These are phyloP conservation scores for Arctia plantaginis DNA, from an alignment of 2,888 invertebrate species.

Conservation along the genomic window DNA sequence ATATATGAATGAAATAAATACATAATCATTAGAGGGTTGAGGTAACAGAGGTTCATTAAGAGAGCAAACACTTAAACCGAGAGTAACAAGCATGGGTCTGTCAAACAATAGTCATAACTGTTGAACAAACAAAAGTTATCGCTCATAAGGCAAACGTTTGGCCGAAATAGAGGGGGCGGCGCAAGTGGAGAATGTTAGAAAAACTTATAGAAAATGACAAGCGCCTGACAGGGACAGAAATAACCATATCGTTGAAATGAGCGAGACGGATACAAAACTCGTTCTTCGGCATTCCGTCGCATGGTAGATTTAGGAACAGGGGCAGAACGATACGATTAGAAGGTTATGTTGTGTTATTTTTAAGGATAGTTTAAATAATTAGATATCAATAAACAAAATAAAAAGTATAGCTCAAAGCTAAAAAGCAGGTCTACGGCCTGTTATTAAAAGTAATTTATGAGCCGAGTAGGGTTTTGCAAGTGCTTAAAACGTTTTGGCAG, in stretches of 20 bases:
- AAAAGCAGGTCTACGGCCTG: conserved; percentile 50
- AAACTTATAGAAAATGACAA: conserved; percentile 87
- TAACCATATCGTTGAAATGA: conserved; percentile 74
- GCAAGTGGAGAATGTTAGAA: conserved; percentile 83
- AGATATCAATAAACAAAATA: conserved; percentile 67
- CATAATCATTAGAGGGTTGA: conserved; percentile 64
- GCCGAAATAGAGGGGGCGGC: conserved; percentile 80
- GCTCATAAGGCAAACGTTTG: conserved; percentile 76
- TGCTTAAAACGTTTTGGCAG: conserved; percentile 40
- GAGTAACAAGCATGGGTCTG: conserved; percentile 82
- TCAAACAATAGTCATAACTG: conserved; percentile 82
- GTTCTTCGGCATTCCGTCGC: conserved; percentile 85
- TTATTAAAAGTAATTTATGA: conserved; percentile 63
- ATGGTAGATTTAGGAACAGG: conserved; percentile 86
- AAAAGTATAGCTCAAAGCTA: conserved; percentile 62
- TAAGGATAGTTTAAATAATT: conserved; percentile 71
- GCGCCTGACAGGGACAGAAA: conserved; percentile 79
- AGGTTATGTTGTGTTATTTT: conserved; percentile 84
- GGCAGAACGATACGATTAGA: conserved; percentile 85
- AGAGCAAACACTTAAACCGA: conserved; percentile 77
- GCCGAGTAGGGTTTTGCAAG: conserved; percentile 52
- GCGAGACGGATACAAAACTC: conserved; percentile 82
- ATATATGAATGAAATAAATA: conserved; percentile 54
- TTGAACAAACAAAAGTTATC: conserved; percentile 83
- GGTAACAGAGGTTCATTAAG: conserved; percentile 77